Evolutionary conservation across 2,797 vertebrate genomes (phyloP).

Genomic region (Naso thynnoides): DNA sequence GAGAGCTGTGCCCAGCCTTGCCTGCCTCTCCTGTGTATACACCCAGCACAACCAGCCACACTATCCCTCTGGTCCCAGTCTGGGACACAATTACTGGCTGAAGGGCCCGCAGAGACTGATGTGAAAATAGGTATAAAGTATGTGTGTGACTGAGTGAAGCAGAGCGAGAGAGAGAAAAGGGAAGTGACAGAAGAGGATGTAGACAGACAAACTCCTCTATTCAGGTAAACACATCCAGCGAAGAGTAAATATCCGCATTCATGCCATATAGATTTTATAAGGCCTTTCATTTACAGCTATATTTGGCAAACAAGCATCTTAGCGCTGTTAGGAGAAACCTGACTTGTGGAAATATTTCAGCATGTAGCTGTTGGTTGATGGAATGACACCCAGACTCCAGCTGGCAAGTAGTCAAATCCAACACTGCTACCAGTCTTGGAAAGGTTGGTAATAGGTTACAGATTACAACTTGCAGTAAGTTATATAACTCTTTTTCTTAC

Average conservation of each 20-base stretch:
- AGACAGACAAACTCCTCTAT: constrained; percentile 31
- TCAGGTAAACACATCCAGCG: constrained; percentile 24
- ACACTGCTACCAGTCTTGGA: constrained; percentile 22
- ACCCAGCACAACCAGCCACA: constrained; percentile 49
- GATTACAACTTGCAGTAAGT: too few relatives aligned
- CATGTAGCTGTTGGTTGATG: constrained; percentile 57
- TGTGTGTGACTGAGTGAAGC: constrained; percentile 51
- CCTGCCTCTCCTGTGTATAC: constrained; percentile 61
- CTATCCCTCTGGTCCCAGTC: constrained; percentile 64
- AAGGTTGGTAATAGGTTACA: too few relatives aligned
- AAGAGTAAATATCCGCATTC: constrained; percentile 34
- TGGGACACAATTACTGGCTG: constrained; percentile 78
- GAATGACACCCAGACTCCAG: constrained; percentile 61
- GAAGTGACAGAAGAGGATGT: constrained; percentile 32
- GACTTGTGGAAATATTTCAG: constrained; percentile 55
- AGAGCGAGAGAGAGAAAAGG: constrained; percentile 32
- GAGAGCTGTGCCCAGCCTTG: constrained; percentile 77
- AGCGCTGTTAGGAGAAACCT: constrained; percentile 59
- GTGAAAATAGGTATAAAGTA: constrained; percentile 71
- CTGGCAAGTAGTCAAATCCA: constrained; percentile 77
- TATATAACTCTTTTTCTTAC: too few relatives aligned
- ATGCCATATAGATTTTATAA: constrained; percentile 12
- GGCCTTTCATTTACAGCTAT: constrained; percentile 23
- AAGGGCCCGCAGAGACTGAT: constrained; percentile 59
- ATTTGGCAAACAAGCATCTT: constrained; percentile 46